These are phyloP conservation scores for Asteroscopus sphinx DNA, from an alignment of 2,888 invertebrate species.

Conservation along the genomic window DNA sequence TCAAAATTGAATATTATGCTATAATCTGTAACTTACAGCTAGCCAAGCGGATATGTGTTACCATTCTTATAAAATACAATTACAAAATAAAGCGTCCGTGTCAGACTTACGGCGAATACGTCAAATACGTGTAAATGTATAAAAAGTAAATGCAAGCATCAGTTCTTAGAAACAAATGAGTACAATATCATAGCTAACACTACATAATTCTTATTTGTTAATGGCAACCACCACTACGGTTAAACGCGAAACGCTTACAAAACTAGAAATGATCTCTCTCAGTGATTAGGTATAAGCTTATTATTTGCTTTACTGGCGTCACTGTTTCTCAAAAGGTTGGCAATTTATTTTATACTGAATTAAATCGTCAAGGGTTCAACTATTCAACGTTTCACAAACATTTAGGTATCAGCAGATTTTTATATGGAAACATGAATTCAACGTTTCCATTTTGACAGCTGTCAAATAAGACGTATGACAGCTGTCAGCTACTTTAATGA, in stretches of 20 bases:
- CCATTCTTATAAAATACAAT: slow-evolving; percentile 40
- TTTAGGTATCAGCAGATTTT: too few species aligned
- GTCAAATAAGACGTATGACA: slow-evolving; percentile 31
- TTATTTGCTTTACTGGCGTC: slow-evolving; percentile 46
- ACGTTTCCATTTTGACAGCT: slow-evolving; percentile 17
- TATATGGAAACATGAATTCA: too few species aligned
- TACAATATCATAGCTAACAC: slow-evolving; percentile 55
- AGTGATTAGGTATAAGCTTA: slow-evolving; percentile 77
- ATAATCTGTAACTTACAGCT: too few species aligned
- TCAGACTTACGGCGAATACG: slow-evolving; percentile 67
- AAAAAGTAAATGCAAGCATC: slow-evolving; percentile 82
- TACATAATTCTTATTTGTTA: slow-evolving; percentile 57
- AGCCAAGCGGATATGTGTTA: slow-evolving; percentile 30
- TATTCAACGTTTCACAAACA: slow-evolving; percentile 18
- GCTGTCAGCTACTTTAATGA: slow-evolving; percentile 21
- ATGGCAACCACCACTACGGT: slow-evolving; percentile 78
- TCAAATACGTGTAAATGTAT: slow-evolving; percentile 72
- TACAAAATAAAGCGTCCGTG: slow-evolving; percentile 70
- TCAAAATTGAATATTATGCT: neutral
- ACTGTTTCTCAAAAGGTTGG: slow-evolving; percentile 54
- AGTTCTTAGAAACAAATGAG: slow-evolving; percentile 70
- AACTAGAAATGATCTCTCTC: slow-evolving; percentile 86
- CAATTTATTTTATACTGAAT: slow-evolving; percentile 15
- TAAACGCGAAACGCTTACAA: slow-evolving; percentile 77
- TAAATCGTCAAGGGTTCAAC: slow-evolving; percentile 11